Evolutionary conservation across 2,113 vertebrate genomes (phyloP), one percentile per base, ranked within the genome.

Genomic region (Myanophis thanlyinensis): DNA sequence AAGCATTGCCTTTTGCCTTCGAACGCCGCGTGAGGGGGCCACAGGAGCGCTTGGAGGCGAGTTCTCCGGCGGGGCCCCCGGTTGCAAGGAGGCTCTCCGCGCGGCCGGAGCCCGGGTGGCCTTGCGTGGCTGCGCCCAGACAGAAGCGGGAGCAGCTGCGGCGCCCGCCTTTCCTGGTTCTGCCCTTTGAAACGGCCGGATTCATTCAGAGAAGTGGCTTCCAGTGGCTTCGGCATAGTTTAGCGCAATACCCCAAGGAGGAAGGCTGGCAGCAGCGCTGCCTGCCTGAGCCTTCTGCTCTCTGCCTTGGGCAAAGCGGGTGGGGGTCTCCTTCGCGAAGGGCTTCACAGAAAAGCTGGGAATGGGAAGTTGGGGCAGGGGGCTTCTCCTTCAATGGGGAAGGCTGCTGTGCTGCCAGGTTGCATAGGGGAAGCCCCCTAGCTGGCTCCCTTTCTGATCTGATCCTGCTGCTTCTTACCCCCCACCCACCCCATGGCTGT

Each of bases 401-500:
- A 11, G 59, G 59, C 11, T 67, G 27, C 27, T 5, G 27, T 1
- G 27, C 27, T 62, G 59, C 59, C 11, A 5, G 59, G 30, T 5
- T 67, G 59, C 27, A 1, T 15, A 62, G 27, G 59, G 27, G 30
- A 67, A n/a, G 59, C 59, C 59, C 15, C 67, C 67, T 8, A 5
- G 22, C 52, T 8, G 20, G 22, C 52, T n/a, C 30, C 62, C 30
- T n/a, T 67, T 35, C 30, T 5, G n/a, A 40, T 40, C n/a, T 8
- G 67, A 73, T 18, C 12, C 67, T 7, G 15, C 67, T 20, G n/a
- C n/a, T 87, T 49, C 85, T n/a, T 8, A 35, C 3, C 49, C 7
- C 48, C 13, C 5, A 2, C 48, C 46, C 96, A 95, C 91, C 96
- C n/a, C n/a, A n/a, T 96, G 84, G 94, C n/a, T 80, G 67, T 1